Percentiles rank a stretch among this genome's conserved stretches.
These are phyloP conservation scores for Avahi laniger DNA, from an alignment of 2,797 vertebrate species.

Conservation along the genomic window DNA sequence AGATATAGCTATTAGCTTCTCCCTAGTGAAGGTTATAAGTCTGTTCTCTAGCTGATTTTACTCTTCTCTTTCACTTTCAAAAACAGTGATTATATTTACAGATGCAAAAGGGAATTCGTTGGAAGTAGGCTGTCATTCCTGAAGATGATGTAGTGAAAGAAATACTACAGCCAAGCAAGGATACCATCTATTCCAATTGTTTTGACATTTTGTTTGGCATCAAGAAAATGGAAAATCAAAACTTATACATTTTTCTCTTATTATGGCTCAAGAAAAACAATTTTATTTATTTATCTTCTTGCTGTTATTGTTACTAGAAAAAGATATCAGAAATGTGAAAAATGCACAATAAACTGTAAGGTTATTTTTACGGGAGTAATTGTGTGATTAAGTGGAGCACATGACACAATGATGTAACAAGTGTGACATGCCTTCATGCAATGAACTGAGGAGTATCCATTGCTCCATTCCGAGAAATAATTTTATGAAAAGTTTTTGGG, in stretches of 20 bases:
- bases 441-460: not conserved
- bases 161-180: not conserved
- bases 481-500: not conserved
- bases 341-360: not conserved
- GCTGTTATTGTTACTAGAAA: not conserved
- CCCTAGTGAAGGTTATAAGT: not conserved
- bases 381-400: not conserved
- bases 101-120: not conserved
- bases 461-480: not conserved
- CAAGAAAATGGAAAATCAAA: not conserved
- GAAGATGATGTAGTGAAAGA: not conserved
- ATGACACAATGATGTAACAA: not conserved
- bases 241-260: not conserved
- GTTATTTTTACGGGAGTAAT: not conserved
- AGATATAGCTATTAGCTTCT: not conserved
- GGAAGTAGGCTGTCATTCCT: not conserved
- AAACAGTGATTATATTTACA: not conserved
- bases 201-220: constrained; percentile 23
- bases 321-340: not conserved
- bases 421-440: not conserved
- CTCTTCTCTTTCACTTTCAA: not conserved
- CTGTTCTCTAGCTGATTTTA: not conserved
- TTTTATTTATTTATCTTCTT: not conserved
- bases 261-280: not conserved
- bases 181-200: not conserved